These are phyloP conservation scores for Sipha maydis DNA, from an alignment of 2,888 invertebrate genomes.

Conservation along the genomic window DNA sequence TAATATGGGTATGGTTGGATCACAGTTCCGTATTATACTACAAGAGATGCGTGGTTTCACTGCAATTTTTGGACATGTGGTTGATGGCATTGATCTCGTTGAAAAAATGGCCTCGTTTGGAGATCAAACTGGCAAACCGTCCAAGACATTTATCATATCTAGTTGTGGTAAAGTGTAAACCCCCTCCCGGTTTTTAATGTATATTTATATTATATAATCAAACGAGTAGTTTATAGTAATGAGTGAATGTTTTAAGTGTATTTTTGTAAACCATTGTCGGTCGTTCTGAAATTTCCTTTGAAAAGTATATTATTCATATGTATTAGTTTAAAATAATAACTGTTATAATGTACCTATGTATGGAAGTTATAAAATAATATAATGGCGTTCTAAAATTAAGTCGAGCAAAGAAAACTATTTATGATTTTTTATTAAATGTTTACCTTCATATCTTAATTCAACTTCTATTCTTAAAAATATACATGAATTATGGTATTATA, in stretches of 20 bases:
- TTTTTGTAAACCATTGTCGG: constrained; percentile 49
- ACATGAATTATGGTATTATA: neutral
- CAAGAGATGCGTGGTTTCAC: constrained; percentile 86
- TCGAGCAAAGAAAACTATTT: constrained; percentile 31
- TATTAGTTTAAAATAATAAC: constrained; percentile 39
- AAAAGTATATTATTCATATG: constrained; percentile 27
- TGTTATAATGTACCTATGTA: constrained; percentile 7
- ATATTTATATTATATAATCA: constrained; percentile 49
- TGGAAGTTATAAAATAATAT: constrained; percentile 30
- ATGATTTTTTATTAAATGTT: constrained; percentile 31
- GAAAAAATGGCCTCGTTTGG: constrained; percentile 82
- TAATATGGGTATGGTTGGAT: constrained; percentile 83
- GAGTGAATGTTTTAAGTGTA: constrained; percentile 49
- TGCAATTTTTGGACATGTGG: constrained; percentile 83
- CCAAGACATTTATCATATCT: constrained; percentile 78
- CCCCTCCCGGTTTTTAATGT: neutral
- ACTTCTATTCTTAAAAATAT: constrained; percentile 3
- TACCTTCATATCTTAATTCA: constrained; percentile 6
- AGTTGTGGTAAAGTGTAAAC: constrained; percentile 76
- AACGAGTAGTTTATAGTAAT: constrained; percentile 57
- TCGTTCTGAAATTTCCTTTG: constrained; percentile 15
- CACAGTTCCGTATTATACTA: constrained; percentile 83
- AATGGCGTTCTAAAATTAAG: constrained; percentile 41
- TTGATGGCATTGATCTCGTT: constrained; percentile 81
- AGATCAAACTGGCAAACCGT: constrained; percentile 82